phyloP scores from a whole-genome alignment of 1,140 invertebrate genomes.

The Latrodectus geometricus region DNA sequence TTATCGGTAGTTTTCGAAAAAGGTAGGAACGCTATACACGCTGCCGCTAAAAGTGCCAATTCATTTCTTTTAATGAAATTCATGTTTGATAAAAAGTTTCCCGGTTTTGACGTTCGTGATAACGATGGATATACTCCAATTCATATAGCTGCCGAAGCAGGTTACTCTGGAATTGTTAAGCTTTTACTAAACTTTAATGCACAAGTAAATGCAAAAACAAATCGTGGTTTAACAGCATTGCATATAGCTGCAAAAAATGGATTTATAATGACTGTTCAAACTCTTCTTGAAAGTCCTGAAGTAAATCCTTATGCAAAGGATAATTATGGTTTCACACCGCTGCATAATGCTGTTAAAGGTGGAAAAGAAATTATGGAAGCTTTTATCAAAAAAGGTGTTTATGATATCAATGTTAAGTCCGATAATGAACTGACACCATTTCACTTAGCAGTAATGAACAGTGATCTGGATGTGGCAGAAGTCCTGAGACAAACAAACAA shows the following conservation, averaged over 20 bases:
- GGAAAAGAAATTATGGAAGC: neutral
- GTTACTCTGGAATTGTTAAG: neutral
- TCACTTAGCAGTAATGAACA: constrained; percentile 1
- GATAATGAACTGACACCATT: neutral
- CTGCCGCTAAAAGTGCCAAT: constrained; percentile 6
- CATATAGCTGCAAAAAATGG: constrained; percentile 10
- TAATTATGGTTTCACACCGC: too few species aligned
- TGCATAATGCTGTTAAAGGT: constrained; percentile 7
- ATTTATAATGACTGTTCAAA: neutral
- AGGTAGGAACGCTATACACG: constrained; percentile 1
- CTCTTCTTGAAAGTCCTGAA: neutral
- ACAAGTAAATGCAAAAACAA: constrained; percentile 7
- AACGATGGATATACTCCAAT: neutral
- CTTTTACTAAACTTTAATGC: neutral
- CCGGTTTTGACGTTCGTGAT: neutral
- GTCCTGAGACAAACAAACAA: neutral
- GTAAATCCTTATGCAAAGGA: neutral
- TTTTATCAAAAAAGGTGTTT: neutral
- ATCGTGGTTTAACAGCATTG: too few species aligned
- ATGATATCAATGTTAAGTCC: too few species aligned
- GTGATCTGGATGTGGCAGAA: neutral
- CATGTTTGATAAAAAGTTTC: neutral
- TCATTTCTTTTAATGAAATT: neutral
- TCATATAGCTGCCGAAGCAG: constrained; percentile 4
- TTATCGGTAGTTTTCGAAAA: neutral